Base-by-base conservation (phyloP, 2,888 invertebrate genomes). In the Perizoma flavofasciatum region DNA sequence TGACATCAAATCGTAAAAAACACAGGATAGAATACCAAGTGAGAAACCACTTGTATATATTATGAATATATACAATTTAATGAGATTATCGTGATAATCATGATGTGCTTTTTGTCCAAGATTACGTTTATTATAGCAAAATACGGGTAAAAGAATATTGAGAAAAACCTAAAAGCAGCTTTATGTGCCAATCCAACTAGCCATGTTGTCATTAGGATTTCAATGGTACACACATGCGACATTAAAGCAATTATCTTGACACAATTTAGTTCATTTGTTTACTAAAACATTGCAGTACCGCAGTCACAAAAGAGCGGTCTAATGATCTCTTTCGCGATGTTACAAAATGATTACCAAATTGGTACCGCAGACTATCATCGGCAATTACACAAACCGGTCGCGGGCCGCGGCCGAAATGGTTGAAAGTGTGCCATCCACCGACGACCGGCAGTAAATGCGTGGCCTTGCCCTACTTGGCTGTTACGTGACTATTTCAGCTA, bases 351-450 rank as follows among this genome's bases (percentile, higher is more conserved):
- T 69, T 69, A 65, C 69, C 63, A 61, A 65, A 67, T 66, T 59
- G 59, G 57, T 63, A 64, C 62, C 57, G 61, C 59, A 34, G 60
- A 61, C 54, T 62, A 62, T 61, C 68, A 67, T 67, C 71, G 62
- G 61, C 70, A 72, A 74, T 79, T 77, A 73, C 75, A 78, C 75
- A 81, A 85, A 66, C 62, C 57, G 64, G 64, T 63, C 70, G 67
- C 69, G 44, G 33, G 63, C 45, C 57, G 53, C 49, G 61, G 68
- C 75, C 75, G 70, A 79, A 74, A 73, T 74, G 71, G 66, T 73
- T 68, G 84, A 85, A 89, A 88, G 89, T 88, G 76, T 85, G 89
- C 78, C 88, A 71, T 68, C 67, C 49, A 59, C 63, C 67, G 65
- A 70, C 71, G 72, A 72, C 73, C 74, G 74, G 69, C 78, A 72